Evolutionary conservation across 1,140 invertebrate species (phyloP), one percentile per base, ranked within the genome.

Genomic region (Hyles vespertilio): DNA sequence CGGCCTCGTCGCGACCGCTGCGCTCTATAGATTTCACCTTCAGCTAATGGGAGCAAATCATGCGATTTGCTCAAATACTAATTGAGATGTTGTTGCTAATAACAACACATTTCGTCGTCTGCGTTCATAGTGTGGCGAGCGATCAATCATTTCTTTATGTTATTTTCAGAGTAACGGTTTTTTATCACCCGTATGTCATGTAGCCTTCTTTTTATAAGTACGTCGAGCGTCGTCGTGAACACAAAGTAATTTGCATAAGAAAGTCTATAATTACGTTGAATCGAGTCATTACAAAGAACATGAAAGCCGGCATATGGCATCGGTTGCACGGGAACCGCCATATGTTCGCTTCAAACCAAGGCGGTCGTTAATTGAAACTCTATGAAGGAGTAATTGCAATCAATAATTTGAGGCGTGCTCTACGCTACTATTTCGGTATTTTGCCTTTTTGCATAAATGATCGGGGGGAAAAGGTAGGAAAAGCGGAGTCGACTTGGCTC

Each of bases 11-110:
- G 65, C 65, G 63, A 59, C 60, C 63, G 63, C 62, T 57, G 49
- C 50, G 58, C 63, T 72, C 69, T 72, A 72, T 72, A 60, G 69
- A 75, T 78, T 77, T 79, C 71, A 79, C 74, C 73, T 79, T 72
- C 70, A 65, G 51, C 34, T 69, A 74, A 77, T 77, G 59, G 67
- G 65, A 62, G 34, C 51, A 60, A 71, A 77, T 70, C 67, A 69
- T 68, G 64, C 66, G 51, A 65, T 76, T 72, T 68, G 53, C 61
- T 57, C 51, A 53, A 66, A 56, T 57, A 59, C 52, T 70, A 69
- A 75, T 67, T 73, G 66, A 69, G 56, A 59, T 56, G 49, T 67
- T 59, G 59, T 51, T 32, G 36, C 4, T 58, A 56, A 44, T 61
- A 51, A 69, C 51, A 46, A 43, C n/a, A 49, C 51, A 66, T 58